Base-by-base conservation (phyloP, 2,797 vertebrate genomes). In the Ptychobarbus kaznakovi region DNA sequence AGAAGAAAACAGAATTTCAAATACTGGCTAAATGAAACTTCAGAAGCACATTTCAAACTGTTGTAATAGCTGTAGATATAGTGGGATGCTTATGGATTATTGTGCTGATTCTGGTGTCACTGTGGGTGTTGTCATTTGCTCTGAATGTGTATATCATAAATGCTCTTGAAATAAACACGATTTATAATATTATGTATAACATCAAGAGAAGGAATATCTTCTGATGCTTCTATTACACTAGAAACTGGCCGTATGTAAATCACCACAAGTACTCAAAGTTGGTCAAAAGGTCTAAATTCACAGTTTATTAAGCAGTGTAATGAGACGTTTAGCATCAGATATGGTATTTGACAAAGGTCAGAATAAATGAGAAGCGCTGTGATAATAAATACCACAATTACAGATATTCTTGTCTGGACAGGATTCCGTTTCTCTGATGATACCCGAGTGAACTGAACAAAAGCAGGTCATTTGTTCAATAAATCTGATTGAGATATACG, bases 271-370 rank as follows among this genome's bases (percentile, higher is more conserved):
- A 16, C 6, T 25, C 13, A 46, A 28, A 73, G 3, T 49, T 10
- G 3, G 70, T 9, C 35, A 40, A 10, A 28, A 28, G 70, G 15
- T 49, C 40, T 46, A 46, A 16, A 73, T 73, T 72, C 15, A 49
- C n/a, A 73, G 13, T 16, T 3, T 46, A 73, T 72, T 25, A 46
- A 72, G n/a, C 69, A 72, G 42, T 25, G n/a, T 42, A 72, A 28
- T 2, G 7, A 73, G 70, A 73, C 13, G 46, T 73, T 46, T 72
- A 73, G 70, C 44, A 49, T 73, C n/a, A 25, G 42, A 18, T 73
- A 73, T 25, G 42, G 42, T 73, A 49, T 73, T 70, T n/a, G n/a
- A 25, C n/a, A 73, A 73, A 49, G 42, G 70, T 73, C 42, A 73
- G 49, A 73, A 73, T 73, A 28, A 73, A 73, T 49, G 69, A 44